Percentiles rank a stretch among this genome's conserved stretches.
These are phyloP conservation scores for Botia almorhae DNA, from an alignment of 2,797 vertebrate genomes.

Conservation along the genomic window DNA sequence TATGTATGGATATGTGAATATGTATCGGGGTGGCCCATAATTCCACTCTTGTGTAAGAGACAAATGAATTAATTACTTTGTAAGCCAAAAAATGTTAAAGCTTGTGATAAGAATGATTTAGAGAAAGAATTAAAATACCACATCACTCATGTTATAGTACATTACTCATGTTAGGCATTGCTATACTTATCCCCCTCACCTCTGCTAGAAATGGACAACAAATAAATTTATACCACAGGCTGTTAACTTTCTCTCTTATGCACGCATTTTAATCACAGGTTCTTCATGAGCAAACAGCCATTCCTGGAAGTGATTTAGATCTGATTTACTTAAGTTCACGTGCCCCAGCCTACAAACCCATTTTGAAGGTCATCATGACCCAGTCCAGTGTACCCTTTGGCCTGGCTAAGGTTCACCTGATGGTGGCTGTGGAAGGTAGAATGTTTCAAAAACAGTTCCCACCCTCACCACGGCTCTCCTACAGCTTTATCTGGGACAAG, in stretches of 20 bases:
- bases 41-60: not conserved
- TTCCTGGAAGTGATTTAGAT: slow-evolving; percentile 94
- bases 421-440: slow-evolving; percentile 97
- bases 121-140: not conserved
- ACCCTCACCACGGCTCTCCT: slow-evolving; percentile 93
- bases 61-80: not conserved
- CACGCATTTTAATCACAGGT: slow-evolving; percentile 77
- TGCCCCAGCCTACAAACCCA: slow-evolving; percentile 94
- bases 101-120: not conserved
- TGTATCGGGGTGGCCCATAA: not conserved
- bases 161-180: not conserved
- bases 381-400: slow-evolving; percentile 91
- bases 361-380: slow-evolving; percentile 97
- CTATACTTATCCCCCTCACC: not conserved
- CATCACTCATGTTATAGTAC: not conserved
- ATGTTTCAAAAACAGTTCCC: slow-evolving; percentile 99
- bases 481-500: slow-evolving; percentile 99
- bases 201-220: not conserved
- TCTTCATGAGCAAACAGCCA: slow-evolving; percentile 94
- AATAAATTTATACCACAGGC: not conserved
- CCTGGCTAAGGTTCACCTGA: slow-evolving; percentile 97
- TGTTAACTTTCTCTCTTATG: slow-evolving; percentile 21
- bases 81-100: not conserved
- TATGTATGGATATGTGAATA: no score
- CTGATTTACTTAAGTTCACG: slow-evolving; percentile 96